These are phyloP conservation scores for Thysanoteuthis rhombus DNA, from an alignment of 2,888 invertebrate genomes.

Conservation along the genomic window DNA sequence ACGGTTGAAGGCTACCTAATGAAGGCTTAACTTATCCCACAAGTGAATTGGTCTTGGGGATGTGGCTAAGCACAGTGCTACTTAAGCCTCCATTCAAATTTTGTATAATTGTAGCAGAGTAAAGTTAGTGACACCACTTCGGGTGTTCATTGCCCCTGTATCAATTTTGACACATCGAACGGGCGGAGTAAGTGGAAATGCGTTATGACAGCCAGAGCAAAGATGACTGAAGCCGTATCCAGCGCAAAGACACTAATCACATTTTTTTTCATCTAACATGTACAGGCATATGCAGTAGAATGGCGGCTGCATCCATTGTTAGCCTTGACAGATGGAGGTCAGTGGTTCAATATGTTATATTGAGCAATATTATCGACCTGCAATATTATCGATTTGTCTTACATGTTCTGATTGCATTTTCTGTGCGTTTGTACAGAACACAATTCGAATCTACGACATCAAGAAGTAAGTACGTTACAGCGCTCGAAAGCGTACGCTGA, in stretches of 20 bases:
- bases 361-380: not conserved
- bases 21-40: not conserved
- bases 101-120: too few relatives aligned
- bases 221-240: too few relatives aligned
- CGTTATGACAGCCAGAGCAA: too few relatives aligned
- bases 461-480: not conserved
- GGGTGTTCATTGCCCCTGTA: too few relatives aligned
- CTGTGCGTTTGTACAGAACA: not conserved
- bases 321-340: not conserved
- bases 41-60: not conserved
- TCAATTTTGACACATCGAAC: too few relatives aligned
- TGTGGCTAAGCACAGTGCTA: not conserved
- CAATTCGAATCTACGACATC: not conserved
- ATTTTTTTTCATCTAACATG: too few relatives aligned
- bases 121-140: too few relatives aligned
- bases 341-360: not conserved
- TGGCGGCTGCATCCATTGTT: not conserved
- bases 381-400: not conserved
- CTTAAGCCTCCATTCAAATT: not conserved
- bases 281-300: not conserved
- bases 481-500: not conserved
- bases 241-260: too few relatives aligned
- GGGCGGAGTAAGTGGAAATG: too few relatives aligned
- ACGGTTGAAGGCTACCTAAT: not conserved
- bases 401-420: not conserved